These are phyloP conservation scores for Lamprologus callipterus DNA, from an alignment of 2,113 vertebrate genomes.

Conservation along the genomic window DNA sequence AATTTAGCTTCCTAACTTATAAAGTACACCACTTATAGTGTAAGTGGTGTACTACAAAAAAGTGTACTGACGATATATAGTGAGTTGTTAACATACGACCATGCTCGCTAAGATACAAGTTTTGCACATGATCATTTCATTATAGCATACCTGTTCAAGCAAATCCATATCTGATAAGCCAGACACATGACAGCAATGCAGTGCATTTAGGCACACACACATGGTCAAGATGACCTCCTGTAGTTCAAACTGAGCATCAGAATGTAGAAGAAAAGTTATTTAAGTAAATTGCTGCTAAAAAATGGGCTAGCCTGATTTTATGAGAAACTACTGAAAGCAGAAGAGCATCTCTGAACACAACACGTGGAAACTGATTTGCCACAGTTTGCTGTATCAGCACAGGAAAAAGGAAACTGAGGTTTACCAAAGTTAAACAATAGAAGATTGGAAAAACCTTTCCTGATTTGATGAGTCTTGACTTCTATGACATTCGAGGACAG, in stretches of 20 bases:
- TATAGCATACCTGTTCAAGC: background rate
- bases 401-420: background rate
- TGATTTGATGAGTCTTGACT: background rate
- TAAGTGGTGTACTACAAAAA: background rate
- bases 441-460: background rate
- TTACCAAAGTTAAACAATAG: background rate
- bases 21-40: background rate
- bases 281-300: background rate
- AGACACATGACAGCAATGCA: background rate
- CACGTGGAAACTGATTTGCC: background rate
- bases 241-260: background rate
- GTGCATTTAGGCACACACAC: background rate
- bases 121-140: background rate
- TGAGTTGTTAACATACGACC: background rate
- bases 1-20: background rate
- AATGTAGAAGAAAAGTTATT: background rate
- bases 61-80: background rate
- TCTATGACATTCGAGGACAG: fast-evolving
- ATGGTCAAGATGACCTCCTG: fast-evolving
- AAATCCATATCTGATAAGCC: background rate
- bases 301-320: background rate
- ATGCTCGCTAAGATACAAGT: background rate
- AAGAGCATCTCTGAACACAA: background rate
- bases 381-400: background rate
- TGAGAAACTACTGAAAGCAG: background rate